Conservation (phyloP, 1,140 invertebrate species). For the Drosophila triauraria region DNA sequence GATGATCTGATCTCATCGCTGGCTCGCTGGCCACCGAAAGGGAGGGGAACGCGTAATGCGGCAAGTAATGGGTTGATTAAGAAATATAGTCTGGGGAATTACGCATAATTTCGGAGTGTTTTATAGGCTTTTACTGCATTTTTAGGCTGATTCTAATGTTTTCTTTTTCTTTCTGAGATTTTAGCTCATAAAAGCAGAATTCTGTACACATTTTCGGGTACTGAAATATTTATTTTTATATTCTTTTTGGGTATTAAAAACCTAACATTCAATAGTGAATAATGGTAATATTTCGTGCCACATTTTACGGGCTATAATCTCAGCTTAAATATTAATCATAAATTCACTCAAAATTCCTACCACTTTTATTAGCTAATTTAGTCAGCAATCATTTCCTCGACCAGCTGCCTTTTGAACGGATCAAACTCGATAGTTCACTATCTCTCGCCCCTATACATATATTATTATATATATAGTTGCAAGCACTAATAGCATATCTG, state of each 20-base stretch:
- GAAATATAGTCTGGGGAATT: background rate
- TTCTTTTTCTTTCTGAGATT: too few relatives aligned
- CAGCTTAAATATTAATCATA: background rate
- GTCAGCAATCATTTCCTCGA: conserved; percentile 1
- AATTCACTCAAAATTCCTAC: background rate
- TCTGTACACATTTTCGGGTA: background rate
- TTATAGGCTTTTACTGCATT: background rate
- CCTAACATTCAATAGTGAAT: too few relatives aligned
- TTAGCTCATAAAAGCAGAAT: background rate
- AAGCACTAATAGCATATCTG: conserved; percentile 42
- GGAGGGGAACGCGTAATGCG: conserved; percentile 16
- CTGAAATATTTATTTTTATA: background rate
- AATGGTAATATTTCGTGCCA: conserved; percentile 1
- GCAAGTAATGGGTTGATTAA: conserved; percentile 10
- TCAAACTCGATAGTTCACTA: conserved; percentile 33
- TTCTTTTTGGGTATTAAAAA: too few relatives aligned
- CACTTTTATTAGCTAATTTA: conserved; percentile 11
- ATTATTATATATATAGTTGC: conserved; percentile 12
- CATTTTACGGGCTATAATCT: background rate
- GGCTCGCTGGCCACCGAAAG: background rate
- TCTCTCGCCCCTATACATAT: conserved; percentile 19
- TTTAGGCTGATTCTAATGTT: background rate
- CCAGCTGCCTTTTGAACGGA: conserved; percentile 22
- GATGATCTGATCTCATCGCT: conserved; percentile 47
- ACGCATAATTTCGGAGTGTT: background rate